phyloP scores from a whole-genome alignment of 2,888 invertebrate species.

The Erebia epiphron region DNA sequence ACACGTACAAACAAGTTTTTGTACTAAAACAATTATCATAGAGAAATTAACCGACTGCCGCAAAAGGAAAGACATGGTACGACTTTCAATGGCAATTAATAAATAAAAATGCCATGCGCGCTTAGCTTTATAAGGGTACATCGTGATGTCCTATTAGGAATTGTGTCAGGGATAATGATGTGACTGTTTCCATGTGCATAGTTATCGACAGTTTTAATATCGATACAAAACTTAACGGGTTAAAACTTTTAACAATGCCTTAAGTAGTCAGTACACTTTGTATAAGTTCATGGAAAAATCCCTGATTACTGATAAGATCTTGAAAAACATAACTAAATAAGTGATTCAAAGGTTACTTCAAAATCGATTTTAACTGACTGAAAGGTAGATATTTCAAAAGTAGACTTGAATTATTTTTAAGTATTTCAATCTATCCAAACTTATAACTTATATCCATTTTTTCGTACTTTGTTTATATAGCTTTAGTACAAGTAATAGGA shows the following conservation, averaged over 20 bases:
- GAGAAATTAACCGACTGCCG: constrained; percentile 32
- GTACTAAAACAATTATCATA: constrained; percentile 34
- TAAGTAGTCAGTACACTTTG: not conserved
- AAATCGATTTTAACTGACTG: too few relatives aligned
- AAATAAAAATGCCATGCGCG: constrained; percentile 47
- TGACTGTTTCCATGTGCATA: constrained; percentile 1
- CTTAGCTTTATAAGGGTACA: constrained; percentile 40
- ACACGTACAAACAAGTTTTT: constrained; percentile 29
- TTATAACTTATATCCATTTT: too few relatives aligned
- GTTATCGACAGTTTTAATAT: constrained; percentile 16
- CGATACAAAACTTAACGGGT: too few relatives aligned
- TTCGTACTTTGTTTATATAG: too few relatives aligned
- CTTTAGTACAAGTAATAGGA: too few relatives aligned
- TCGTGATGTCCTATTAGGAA: constrained; percentile 34
- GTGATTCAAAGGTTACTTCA: too few relatives aligned
- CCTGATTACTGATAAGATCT: too few relatives aligned
- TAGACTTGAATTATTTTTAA: too few relatives aligned
- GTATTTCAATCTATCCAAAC: too few relatives aligned
- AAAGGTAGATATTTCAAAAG: too few relatives aligned
- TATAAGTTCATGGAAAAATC: too few relatives aligned
- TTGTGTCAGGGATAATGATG: constrained; percentile 39
- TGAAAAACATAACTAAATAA: too few relatives aligned
- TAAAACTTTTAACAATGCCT: not conserved
- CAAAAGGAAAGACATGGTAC: constrained; percentile 28
- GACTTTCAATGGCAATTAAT: constrained; percentile 54